Evolutionary conservation across 2,797 vertebrate species (phyloP).

Genomic region (Phoeniculus purpureus): DNA sequence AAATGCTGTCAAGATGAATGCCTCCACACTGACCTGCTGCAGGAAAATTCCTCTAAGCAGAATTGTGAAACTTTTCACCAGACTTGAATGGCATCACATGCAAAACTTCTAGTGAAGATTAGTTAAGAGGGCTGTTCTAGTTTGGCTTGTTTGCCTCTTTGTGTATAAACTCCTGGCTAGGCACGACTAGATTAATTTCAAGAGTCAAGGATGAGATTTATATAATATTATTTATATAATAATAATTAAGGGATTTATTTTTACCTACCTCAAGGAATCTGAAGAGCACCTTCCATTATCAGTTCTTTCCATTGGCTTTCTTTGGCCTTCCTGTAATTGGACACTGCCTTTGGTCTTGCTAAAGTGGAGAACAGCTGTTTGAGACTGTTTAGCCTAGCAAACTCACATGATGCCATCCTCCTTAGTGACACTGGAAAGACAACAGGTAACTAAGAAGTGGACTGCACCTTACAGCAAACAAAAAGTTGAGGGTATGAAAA

Average conservation of each 20-base stretch:
- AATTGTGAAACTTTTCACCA: background rate
- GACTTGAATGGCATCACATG: background rate
- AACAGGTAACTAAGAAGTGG: background rate
- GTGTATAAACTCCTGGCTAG: background rate
- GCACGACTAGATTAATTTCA: background rate
- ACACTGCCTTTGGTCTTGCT: background rate
- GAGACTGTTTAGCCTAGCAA: background rate
- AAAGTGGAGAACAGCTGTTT: background rate
- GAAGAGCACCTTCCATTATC: background rate
- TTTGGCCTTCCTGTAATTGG: background rate
- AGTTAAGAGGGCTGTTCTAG: background rate
- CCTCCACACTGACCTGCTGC: background rate
- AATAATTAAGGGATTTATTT: background rate
- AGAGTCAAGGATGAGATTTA: background rate
- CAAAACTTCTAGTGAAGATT: background rate
- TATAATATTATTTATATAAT: too few species aligned
- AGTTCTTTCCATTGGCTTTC: background rate
- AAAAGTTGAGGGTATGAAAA: background rate
- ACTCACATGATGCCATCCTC: background rate
- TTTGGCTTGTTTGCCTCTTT: background rate
- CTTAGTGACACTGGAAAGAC: background rate
- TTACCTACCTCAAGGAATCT: background rate
- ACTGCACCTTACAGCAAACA: background rate
- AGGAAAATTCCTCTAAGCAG: background rate
- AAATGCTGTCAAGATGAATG: background rate